Evolutionary conservation across 2,113 vertebrate species (phyloP), one percentile per base, ranked within the genome.

Genomic region (Choloepus hoffmanni): DNA sequence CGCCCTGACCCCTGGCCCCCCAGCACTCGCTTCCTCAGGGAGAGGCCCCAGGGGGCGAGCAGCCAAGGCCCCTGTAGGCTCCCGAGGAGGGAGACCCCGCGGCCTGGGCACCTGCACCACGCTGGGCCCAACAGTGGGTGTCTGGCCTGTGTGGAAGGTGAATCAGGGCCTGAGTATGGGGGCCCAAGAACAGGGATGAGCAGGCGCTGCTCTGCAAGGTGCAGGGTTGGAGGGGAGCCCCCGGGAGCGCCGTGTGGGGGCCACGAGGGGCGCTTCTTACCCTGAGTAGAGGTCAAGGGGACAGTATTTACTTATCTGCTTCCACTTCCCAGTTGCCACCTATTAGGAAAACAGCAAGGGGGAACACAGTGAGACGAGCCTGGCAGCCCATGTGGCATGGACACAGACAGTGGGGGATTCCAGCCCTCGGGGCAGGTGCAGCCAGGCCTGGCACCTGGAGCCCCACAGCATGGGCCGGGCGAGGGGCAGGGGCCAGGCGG

Each of bases 201-300:
- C 19, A 23, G 58, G 58, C 58, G 0, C 58, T 7, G 58, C 58
- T 60, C 18, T 7, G 19, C 19, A 18, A 21, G 5, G 58, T 21
- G 19, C 19, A 21, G 18, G 19, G 58, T 23, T 19, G 21, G 21
- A 60, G 7, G 58, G 21, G 73, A 43, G 48, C 28, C 48, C 45
- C 48, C 72, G 26, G 45, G 1, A 8, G 60, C n/a, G 19, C 65
- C 0, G 33, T 15, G 43, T 45, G 43, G 43, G 36, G 21, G 28
- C 53, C 60, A 74, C 45, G 19, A 73, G 8, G 62, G 60, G 36
- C 0, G 0, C 33, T 92, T 94, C 99, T 99, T 97, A 99, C 99
- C 99, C 99, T 97, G 99, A 99, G 99, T 99, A 99, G 97, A 99
- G 99, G 98, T 99, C 99, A 5, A 99, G 98, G 0, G 99, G 99